Percentiles rank a stretch among this genome's conserved stretches.
Evolutionary conservation across 2,888 invertebrate species (phyloP).

Genomic region (Eupithecia centaureata): DNA sequence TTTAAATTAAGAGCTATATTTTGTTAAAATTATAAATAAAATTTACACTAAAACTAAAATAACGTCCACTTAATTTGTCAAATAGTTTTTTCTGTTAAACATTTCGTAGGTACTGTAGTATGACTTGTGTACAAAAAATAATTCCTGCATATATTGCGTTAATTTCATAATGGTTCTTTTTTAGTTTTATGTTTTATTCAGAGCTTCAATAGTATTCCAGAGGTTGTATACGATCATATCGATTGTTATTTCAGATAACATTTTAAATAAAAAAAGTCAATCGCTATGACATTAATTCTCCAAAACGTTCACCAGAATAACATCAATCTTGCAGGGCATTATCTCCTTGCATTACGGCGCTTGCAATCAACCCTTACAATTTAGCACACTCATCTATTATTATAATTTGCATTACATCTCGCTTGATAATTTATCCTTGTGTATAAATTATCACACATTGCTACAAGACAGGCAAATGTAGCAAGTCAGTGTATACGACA

Average conservation of each 20-base stretch:
- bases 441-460: slow-evolving; percentile 18
- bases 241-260: neutral
- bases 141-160: too few species aligned
- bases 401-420: slow-evolving; percentile 41
- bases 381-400: slow-evolving; percentile 52
- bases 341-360: slow-evolving; percentile 59
- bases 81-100: too few species aligned
- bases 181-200: neutral
- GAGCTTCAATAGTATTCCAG: neutral
- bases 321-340: slow-evolving; percentile 73
- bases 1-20: neutral
- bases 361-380: slow-evolving; percentile 43
- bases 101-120: too few species aligned
- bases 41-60: too few species aligned
- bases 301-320: slow-evolving; percentile 58
- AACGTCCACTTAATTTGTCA: too few species aligned
- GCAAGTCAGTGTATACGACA: slow-evolving; percentile 31
- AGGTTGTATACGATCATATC: neutral
- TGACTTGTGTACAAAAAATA: too few species aligned
- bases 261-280: neutral
- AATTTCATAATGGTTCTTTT: neutral
- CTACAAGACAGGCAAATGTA: slow-evolving; percentile 21
- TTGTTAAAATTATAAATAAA: neutral
- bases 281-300: too few species aligned
- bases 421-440: slow-evolving; percentile 31